Evolutionary conservation across 2,113 vertebrate species (phyloP), one percentile per base, ranked within the genome.

Genomic region (Neotoma lepida): DNA sequence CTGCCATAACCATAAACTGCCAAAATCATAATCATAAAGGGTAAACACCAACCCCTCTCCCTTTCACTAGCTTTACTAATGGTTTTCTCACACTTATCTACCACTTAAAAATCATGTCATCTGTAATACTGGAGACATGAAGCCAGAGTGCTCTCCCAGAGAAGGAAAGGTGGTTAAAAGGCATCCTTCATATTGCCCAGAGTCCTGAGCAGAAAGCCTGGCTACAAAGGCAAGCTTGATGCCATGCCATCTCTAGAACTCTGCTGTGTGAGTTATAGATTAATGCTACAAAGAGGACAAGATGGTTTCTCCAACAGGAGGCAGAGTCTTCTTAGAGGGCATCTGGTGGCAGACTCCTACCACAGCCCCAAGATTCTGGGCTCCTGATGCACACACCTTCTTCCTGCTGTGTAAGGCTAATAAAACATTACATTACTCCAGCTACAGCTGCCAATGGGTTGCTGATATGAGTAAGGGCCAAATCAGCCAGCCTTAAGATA

Each of bases 181-280:
- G 33, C 74, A 71, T 22, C 78, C 77, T 90, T 92, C 86, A 49
- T 54, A 68, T 41, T 49, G 46, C 64, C 41, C 41, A 9, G 20
- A 86, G 90, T 93, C 7, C 0, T 35, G 44, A 95, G 78, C 86
- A 93, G 68, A 95, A 51, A 91, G 56, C 63, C 76, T 86, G 82
- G 78, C 49, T 76, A 84, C 78, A 71, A 87, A 94, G 56, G 44
- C 54, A 92, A 87, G 71, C 86, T 26, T 70, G 78, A 86, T 22
- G 61, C 46, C 54, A 88, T 44, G 73, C 35, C n/a, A 51, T 39
- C 92, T 81, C 71, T 49, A 90, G 93, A 86, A 73, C 28, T 77
- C 78, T 70, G n/a, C 76, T n/a, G 39, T 86, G 80, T 20, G 78
- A 73, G 44, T 78, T 88, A 92, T 18, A 90, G 71, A 96, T 85